Base-by-base conservation (phyloP, 2,888 invertebrate species). In the Dicycla oo region DNA sequence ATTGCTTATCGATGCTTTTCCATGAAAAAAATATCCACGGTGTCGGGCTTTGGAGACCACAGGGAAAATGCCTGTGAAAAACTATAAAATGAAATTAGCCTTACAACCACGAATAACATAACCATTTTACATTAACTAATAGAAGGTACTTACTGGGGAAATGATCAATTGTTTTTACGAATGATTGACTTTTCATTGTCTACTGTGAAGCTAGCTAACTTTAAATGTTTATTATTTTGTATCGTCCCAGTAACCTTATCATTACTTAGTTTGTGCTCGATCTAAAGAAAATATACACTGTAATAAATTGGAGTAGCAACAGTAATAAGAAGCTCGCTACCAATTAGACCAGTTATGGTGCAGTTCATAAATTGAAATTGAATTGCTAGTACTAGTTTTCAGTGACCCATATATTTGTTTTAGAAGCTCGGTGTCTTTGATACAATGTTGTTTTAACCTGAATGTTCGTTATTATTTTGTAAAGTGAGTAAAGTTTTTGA, bases 321-420 rank as follows among this genome's bases (percentile, higher is more conserved):
- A 18, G 26, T 73, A 77, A 58, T 40, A 73, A 63, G 73, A 73
- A 40, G 34, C 73, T 53, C 53, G 74, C 66, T 47, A 58, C 66
- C 80, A 77, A 77, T 77, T 79, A 79, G 73, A 65, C n/a, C 26
- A 65, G 73, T 56, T 73, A 64, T 66, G 23, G 43, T 51, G 47
- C 58, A 43, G 43, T 73, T 66, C 53, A 58, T 80, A 62, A 73
- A 80, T 77, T 73, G 56, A 57, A 40, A 60, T 76, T 76, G 45
- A 66, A 77, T 66, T 72, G 51, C 65, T 47, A 49, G 57, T 30
- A 13, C 51, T 51, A 58, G 53, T 63, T 54, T 79, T 34, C 47
- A 58, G 47, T 66, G 73, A 73, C 73, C 66, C 40, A 73, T 54
- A 66, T 73, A 51, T 51, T 72, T 45, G 30, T 45, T 61, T 53